Conservation (phyloP, 2,888 invertebrate species). For the Omphaloscelis lunosa region DNA sequence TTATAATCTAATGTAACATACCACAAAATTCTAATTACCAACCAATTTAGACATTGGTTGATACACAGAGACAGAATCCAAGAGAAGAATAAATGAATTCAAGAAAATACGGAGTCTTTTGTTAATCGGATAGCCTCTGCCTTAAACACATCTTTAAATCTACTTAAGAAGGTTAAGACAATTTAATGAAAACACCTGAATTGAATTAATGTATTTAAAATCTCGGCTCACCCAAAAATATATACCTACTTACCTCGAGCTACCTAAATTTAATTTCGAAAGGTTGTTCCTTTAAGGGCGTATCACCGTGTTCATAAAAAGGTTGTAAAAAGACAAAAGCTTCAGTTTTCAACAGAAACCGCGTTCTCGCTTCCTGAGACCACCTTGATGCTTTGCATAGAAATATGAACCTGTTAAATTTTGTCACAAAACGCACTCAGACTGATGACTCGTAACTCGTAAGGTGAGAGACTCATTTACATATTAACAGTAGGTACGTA, state of each 20-base stretch:
- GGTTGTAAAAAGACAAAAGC: conserved; percentile 50
- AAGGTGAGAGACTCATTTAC: conserved; percentile 71
- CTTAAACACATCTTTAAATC: conserved; percentile 45
- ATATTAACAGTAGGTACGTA: conserved; percentile 68
- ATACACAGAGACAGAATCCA: neutral
- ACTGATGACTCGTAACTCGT: conserved; percentile 59
- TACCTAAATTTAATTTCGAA: conserved; percentile 49
- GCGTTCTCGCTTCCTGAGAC: conserved; percentile 29
- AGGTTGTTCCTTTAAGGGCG: conserved; percentile 46
- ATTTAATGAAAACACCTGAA: conserved; percentile 30
- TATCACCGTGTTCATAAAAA: conserved; percentile 58
- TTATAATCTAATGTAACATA: neutral
- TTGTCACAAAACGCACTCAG: conserved; percentile 66
- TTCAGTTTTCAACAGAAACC: conserved; percentile 49
- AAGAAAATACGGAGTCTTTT: conserved; percentile 25
- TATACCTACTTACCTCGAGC: conserved; percentile 17
- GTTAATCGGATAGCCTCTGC: conserved; percentile 36
- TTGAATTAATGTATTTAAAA: conserved; percentile 41
- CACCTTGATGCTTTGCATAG: conserved; percentile 60
- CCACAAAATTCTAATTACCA: neutral
- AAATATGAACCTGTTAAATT: conserved; percentile 66
- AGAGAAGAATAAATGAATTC: conserved; percentile 6
- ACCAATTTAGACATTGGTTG: neutral
- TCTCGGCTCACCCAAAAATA: conserved; percentile 22
- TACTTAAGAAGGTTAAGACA: conserved; percentile 34